These are phyloP conservation scores for Poecilia gillii DNA, from an alignment of 2,797 vertebrate genomes.

Conservation along the genomic window DNA sequence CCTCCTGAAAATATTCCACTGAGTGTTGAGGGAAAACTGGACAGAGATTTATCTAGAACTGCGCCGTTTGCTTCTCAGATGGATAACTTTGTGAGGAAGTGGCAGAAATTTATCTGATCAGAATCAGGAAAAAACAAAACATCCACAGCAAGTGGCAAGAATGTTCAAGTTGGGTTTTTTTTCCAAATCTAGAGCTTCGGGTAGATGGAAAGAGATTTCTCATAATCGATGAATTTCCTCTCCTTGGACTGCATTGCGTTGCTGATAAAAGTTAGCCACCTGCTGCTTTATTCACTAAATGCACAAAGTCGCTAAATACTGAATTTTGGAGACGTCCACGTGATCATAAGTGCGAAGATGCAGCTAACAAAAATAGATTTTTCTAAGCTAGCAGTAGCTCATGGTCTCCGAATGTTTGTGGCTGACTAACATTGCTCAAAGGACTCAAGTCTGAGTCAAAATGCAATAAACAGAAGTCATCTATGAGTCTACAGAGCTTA, in stretches of 20 bases:
- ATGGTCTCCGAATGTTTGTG: not conserved
- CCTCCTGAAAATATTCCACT: slow-evolving; percentile 8
- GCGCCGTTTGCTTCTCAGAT: not conserved
- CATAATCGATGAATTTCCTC: not conserved
- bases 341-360: not conserved
- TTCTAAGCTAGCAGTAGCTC: not conserved
- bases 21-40: not conserved
- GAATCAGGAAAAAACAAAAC: slow-evolving; percentile 2
- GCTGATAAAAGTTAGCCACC: too few species aligned
- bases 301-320: not conserved
- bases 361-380: not conserved
- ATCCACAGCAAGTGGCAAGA: not conserved
- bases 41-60: not conserved
- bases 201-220: not conserved
- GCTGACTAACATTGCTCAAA: not conserved
- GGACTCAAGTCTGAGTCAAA: not conserved
- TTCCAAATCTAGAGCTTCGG: not conserved
- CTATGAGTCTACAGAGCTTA: not conserved
- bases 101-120: slow-evolving; percentile 1
- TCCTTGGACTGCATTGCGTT: too few species aligned
- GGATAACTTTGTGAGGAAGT: slow-evolving; percentile 22
- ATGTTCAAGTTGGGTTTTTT: not conserved
- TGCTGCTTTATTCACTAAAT: not conserved
- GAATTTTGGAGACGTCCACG: not conserved
- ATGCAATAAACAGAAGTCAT: not conserved